These are phyloP conservation scores for Cherax destructor DNA, from an alignment of 1,140 invertebrate species.

Conservation along the genomic window DNA sequence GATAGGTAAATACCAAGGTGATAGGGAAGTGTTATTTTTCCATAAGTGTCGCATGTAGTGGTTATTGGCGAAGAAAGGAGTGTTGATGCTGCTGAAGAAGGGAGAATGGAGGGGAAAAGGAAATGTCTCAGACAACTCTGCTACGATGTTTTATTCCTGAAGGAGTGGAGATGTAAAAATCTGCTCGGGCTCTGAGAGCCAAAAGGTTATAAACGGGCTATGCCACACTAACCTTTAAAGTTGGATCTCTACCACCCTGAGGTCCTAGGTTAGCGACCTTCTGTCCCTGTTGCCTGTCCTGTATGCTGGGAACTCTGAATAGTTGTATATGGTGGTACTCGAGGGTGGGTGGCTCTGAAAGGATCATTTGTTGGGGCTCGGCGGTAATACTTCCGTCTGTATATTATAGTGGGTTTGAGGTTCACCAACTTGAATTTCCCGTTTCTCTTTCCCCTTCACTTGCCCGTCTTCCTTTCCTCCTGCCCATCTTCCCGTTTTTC, in stretches of 20 bases:
- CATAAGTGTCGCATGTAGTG: not conserved
- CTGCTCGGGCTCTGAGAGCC: not conserved
- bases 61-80: not conserved
- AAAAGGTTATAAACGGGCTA: not conserved
- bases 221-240: not conserved
- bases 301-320: not conserved
- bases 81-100: not conserved
- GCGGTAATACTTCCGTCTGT: slow-evolving; percentile 22
- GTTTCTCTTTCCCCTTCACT: not conserved
- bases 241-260: not conserved
- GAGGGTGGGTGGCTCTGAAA: slow-evolving; percentile 38
- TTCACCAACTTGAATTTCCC: slow-evolving; percentile 5
- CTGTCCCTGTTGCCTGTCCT: not conserved
- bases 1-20: too few relatives aligned
- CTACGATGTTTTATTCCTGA: not conserved
- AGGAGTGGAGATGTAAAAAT: not conserved
- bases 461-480: too few relatives aligned
- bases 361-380: slow-evolving; percentile 33
- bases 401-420: slow-evolving; percentile 42
- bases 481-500: too few relatives aligned
- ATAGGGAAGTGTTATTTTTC: too few relatives aligned
- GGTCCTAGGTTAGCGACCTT: not conserved
- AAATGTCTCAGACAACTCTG: not conserved
- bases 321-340: slow-evolving; percentile 40
- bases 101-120: not conserved